Base-by-base conservation (phyloP, 2,113 vertebrate genomes). In the Actenoides lindsayi region DNA sequence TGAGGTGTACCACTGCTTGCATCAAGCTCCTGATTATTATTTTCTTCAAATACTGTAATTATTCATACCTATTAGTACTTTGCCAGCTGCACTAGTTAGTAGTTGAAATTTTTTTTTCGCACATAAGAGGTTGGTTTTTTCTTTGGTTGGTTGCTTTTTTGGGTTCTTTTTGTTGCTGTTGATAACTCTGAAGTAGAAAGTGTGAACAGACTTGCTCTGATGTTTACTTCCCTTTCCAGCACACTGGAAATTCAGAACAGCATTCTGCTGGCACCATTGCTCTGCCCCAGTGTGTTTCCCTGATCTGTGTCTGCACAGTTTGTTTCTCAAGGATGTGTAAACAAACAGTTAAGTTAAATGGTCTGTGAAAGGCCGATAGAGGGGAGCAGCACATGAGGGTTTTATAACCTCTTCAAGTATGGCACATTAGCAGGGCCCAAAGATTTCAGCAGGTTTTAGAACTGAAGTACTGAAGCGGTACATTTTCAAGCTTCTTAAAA, bases 331-430 rank as follows among this genome's bases (percentile, higher is more conserved):
- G 75, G 39, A 33, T 64, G 35, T 74, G 50, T 60, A 85, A 92
- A 92, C 62, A 79, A 79, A 73, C 27, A 57, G 60, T 90, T 41
- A 94, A 76, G 89, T 75, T 60, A 79, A 92, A 92, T 65, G 76
- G 50, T 79, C 63, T 81, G 81, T 79, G 76, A 62, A 89, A 48
- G 30, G 44, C 53, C 65, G 53, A 48, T 39, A 46, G 37, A 35
- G 30, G 35, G 42, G 33, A 18, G n/a, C 2, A 1, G 46, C 28
- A 18, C n/a, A 3, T 39, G 51, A n/a, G 65, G 41, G 41, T 83
- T 74, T 90, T 70, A 75, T 75, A 63, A 53, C 51, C 64, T 71
- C 16, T 59, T 89, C 50, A 48, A 73, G 62, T 81, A 44, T 18
- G 31, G 46, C n/a, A 46, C 15, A 19, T 82, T 67, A 71, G 46